A percentile compares a stretch with the other conserved stretches of the same genome.
These are phyloP conservation scores for Cebus imitator DNA, from an alignment of 2,113 vertebrate species.

Conservation along the genomic window DNA sequence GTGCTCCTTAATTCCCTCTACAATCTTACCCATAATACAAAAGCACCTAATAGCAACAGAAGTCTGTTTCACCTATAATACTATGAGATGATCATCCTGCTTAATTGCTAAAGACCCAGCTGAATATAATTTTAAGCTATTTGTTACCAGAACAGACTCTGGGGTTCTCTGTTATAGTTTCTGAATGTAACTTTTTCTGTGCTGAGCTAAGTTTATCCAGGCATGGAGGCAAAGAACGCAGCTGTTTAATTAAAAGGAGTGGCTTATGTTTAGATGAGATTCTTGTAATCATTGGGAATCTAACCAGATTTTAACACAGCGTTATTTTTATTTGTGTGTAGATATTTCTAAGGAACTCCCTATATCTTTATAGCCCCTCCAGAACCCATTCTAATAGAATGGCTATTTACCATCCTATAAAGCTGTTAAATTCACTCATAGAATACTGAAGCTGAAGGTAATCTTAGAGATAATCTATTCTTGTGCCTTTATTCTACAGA, in stretches of 20 bases:
- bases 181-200: neutral
- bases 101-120: neutral
- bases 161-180: neutral
- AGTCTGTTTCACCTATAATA: neutral
- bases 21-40: neutral
- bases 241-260: neutral
- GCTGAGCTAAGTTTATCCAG: neutral
- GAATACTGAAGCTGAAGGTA: neutral
- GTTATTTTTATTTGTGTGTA: constrained; percentile 6
- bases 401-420: neutral
- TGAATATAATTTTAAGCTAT: constrained; percentile 27
- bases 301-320: neutral
- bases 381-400: neutral
- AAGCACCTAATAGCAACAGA: neutral
- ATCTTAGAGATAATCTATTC: constrained; percentile 1
- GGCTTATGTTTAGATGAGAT: neutral
- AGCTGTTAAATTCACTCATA: neutral
- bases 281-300: neutral
- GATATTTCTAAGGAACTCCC: neutral
- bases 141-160: neutral
- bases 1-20: neutral
- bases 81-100: neutral
- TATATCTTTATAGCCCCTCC: neutral
- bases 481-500: neutral
- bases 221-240: neutral